Conservation (phyloP, 2,113 vertebrate species). For the Gasterosteus nipponicus region DNA sequence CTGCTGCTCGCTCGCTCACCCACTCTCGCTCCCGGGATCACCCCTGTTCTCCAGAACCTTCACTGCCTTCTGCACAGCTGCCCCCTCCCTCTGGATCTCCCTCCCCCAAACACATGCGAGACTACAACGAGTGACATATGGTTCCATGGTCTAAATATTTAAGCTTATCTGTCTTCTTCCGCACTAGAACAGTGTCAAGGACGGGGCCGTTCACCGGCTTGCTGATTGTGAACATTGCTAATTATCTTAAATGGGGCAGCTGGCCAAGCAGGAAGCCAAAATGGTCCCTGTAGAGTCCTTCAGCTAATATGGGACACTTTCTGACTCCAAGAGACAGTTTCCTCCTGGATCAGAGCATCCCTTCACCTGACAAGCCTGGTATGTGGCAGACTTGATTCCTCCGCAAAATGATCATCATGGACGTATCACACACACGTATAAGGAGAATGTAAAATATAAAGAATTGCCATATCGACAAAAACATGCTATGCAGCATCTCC, state of each 20-base stretch:
- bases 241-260: constrained; percentile 37
- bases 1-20: too few species aligned
- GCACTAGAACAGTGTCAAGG: constrained; percentile 12
- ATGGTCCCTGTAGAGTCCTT: constrained; percentile 26
- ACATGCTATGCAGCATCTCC: constrained; percentile 1
- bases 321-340: neutral
- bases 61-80: too few species aligned
- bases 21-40: too few species aligned
- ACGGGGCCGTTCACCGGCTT: constrained; percentile 13
- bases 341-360: neutral
- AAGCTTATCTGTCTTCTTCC: neutral
- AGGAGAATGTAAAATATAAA: neutral
- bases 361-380: neutral
- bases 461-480: neutral
- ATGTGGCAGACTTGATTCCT: neutral
- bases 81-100: too few species aligned
- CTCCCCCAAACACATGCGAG: too few species aligned
- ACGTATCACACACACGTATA: neutral
- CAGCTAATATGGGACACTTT: constrained; percentile 15
- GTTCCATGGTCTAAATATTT: neutral
- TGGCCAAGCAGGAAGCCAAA: constrained; percentile 43
- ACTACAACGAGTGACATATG: neutral
- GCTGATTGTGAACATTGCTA: constrained; percentile 40
- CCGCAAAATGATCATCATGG: neutral
- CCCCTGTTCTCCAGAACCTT: too few species aligned